A percentile compares a stretch with the other conserved stretches of the same genome.
phyloP scores from a whole-genome alignment of 35 echinoderm and acorn worm genomes.

The Heliocidaris erythrogramma region DNA sequence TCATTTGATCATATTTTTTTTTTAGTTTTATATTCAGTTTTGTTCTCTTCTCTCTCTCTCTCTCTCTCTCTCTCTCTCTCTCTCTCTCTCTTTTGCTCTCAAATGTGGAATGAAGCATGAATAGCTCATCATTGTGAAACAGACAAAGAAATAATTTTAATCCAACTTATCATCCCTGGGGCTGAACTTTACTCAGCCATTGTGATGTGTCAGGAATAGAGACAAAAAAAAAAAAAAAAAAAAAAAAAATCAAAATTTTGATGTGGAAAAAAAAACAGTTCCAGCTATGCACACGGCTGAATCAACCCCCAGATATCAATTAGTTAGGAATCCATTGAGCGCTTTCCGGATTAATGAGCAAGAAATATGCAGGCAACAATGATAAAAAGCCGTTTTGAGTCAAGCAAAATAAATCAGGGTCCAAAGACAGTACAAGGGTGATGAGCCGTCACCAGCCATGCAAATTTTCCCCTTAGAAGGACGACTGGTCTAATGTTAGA shows the following conservation, averaged over 20 bases:
- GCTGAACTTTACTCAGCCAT: not conserved
- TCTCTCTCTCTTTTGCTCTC: not conserved
- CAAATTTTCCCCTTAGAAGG: not conserved
- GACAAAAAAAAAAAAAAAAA: too few relatives aligned
- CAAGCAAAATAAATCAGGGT: not conserved
- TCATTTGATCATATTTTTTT: not conserved
- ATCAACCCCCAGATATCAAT: not conserved
- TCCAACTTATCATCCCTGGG: not conserved
- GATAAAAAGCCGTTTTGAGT: not conserved
- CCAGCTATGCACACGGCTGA: not conserved
- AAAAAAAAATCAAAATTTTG: not conserved
- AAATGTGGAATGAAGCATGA: not conserved
- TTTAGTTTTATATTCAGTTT: not conserved
- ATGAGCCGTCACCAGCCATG: not conserved
- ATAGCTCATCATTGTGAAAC: not conserved
- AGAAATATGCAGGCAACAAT: not conserved
- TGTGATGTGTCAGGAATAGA: not conserved
- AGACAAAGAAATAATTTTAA: not conserved
- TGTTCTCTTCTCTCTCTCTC: not conserved
- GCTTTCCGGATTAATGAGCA: not conserved
- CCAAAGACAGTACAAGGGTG: not conserved
- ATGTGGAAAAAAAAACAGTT: not conserved
- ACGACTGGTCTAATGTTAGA: conserved; percentile 9
- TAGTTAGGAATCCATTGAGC: not conserved
- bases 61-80: not conserved